Percentiles rank a stretch among this genome's conserved stretches.
Conservation (phyloP, 1,140 invertebrate species). For the Cardiocondyla obscurior region DNA sequence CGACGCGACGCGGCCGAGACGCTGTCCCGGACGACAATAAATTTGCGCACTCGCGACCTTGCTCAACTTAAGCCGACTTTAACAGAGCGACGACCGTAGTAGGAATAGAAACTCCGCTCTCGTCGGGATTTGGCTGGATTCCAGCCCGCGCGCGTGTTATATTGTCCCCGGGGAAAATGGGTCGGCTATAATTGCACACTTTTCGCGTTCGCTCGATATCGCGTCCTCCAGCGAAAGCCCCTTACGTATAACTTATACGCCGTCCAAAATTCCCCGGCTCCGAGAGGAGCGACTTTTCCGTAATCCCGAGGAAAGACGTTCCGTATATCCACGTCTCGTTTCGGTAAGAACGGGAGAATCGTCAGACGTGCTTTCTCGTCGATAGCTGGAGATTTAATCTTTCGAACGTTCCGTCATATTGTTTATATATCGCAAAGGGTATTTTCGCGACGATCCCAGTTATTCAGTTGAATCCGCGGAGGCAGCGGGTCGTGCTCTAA, state of each 20-base stretch:
- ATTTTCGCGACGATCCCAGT: neutral
- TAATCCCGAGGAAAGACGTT: neutral
- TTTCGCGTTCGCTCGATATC: slow-evolving; percentile 44
- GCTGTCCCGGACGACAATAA: slow-evolving; percentile 70
- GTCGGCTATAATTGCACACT: slow-evolving; percentile 81
- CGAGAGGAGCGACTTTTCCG: neutral
- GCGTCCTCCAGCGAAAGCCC: neutral
- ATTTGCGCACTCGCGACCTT: slow-evolving; percentile 78
- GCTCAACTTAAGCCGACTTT: slow-evolving; percentile 81
- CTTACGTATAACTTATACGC: slow-evolving; percentile 6
- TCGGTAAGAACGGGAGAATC: neutral
- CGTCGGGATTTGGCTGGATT: slow-evolving; percentile 78
- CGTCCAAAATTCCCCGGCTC: neutral
- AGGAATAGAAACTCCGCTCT: slow-evolving; percentile 66
- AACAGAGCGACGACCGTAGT: slow-evolving; percentile 74
- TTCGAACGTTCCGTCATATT: neutral
- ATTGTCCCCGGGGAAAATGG: slow-evolving; percentile 81
- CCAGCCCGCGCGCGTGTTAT: slow-evolving; percentile 78
- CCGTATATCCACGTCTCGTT: slow-evolving; percentile 1
- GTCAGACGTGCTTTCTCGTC: neutral
- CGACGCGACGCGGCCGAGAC: slow-evolving; percentile 4
- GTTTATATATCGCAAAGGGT: neutral
- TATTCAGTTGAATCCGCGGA: neutral
- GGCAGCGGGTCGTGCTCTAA: neutral
- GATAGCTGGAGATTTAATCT: slow-evolving; percentile 24